These are phyloP conservation scores for Fistularia tabacaria DNA, from an alignment of 2,797 vertebrate genomes.

Conservation along the genomic window DNA sequence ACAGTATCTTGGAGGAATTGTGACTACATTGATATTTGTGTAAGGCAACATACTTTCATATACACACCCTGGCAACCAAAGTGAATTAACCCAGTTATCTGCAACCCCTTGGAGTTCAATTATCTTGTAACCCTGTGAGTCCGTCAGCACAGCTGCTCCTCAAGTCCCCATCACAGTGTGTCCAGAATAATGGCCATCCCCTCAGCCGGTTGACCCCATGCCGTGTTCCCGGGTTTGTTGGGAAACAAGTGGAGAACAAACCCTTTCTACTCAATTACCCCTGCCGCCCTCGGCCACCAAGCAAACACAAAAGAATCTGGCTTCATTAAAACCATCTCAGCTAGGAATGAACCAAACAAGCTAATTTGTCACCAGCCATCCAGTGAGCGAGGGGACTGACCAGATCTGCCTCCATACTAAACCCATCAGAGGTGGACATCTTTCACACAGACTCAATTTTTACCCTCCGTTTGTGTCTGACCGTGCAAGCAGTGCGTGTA, in stretches of 20 bases:
- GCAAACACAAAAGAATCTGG: constrained; percentile 88
- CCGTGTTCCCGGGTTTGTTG: constrained; percentile 78
- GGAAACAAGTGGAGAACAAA: constrained; percentile 77
- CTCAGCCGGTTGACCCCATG: constrained; percentile 79
- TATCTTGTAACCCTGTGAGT: constrained; percentile 73
- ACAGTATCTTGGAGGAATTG: background rate
- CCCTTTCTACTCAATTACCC: constrained; percentile 95
- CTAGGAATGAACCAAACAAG: constrained; percentile 82
- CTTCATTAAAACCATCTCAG: constrained; percentile 92
- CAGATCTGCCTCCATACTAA: constrained; percentile 25
- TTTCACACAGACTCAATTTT: constrained; percentile 30
- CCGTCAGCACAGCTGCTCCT: constrained; percentile 69
- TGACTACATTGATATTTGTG: constrained; percentile 3
- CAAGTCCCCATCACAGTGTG: constrained; percentile 75
- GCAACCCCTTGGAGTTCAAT: constrained; percentile 58
- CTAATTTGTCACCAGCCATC: constrained; percentile 80
- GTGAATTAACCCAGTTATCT: constrained; percentile 49
- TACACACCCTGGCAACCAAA: constrained; percentile 6
- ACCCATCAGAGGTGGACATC: constrained; percentile 10
- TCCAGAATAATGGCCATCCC: constrained; percentile 79
- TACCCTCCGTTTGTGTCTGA: too few species aligned
- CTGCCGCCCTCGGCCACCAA: constrained; percentile 78
- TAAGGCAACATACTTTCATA: too few species aligned
- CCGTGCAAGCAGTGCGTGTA: background rate
- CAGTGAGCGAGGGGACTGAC: background rate